Evolutionary conservation across 2,113 vertebrate species (phyloP).

Genomic region (Crotophaga sulcirostris): DNA sequence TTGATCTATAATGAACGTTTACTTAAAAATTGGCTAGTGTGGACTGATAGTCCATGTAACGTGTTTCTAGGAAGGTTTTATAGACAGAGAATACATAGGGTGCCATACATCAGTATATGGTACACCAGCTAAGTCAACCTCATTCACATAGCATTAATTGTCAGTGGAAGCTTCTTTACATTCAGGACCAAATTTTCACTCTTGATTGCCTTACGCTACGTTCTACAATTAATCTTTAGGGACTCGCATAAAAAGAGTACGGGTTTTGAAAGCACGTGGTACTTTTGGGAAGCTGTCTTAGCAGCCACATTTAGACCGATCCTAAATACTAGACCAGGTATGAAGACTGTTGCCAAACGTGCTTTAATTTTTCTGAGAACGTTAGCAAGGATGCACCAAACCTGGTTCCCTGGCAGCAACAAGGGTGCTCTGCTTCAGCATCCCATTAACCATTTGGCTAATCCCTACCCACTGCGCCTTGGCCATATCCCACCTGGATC

Average conservation of each 20-base stretch:
- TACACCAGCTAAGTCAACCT: slow-evolving; percentile 68
- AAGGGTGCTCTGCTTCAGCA: background rate
- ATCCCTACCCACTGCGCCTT: too few species aligned
- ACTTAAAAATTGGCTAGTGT: background rate
- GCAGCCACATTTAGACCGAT: background rate
- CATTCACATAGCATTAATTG: slow-evolving; percentile 68
- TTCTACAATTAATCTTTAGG: background rate
- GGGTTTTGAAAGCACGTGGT: accelerated
- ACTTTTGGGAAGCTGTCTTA: background rate
- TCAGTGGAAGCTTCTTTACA: background rate
- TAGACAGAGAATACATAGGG: slow-evolving; percentile 14
- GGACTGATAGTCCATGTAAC: background rate
- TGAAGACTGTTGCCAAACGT: accelerated
- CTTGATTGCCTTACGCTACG: background rate
- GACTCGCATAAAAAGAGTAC: accelerated
- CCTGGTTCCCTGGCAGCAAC: accelerated
- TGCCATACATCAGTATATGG: background rate
- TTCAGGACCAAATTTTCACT: background rate
- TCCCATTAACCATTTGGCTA: background rate
- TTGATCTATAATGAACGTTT: background rate
- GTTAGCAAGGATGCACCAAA: background rate
- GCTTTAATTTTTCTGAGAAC: background rate
- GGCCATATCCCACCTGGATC: background rate
- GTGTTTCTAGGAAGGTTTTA: background rate
- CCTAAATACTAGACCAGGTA: background rate